Percentiles rank a stretch among this genome's conserved stretches.
phyloP scores from a whole-genome alignment of 2,797 vertebrate genomes.

The Astyanax mexicanus region DNA sequence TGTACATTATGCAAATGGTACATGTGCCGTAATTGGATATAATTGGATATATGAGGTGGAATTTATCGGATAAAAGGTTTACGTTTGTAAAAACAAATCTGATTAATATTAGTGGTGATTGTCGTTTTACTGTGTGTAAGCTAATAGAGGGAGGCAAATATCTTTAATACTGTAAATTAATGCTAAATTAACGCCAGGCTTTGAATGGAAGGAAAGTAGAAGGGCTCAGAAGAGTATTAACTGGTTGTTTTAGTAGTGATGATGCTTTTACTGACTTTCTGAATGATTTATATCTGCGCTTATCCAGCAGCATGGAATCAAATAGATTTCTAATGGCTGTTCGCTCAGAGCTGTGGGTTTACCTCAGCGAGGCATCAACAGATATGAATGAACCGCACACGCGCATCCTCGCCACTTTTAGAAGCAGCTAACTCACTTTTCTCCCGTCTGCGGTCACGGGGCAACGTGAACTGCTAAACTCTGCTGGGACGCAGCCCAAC shows the following conservation, averaged over 20 bases:
- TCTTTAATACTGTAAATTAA: neutral
- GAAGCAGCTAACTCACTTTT: slow-evolving; percentile 51
- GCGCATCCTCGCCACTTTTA: slow-evolving; percentile 52
- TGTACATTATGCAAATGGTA: neutral
- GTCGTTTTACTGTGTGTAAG: neutral
- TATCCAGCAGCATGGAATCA: slow-evolving; percentile 37
- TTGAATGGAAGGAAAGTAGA: slow-evolving; percentile 17
- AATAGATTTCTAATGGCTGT: slow-evolving; percentile 60
- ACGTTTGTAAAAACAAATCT: neutral
- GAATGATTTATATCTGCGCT: slow-evolving; percentile 50
- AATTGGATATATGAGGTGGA: neutral
- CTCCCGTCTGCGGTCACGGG: slow-evolving; percentile 50
- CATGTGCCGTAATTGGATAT: neutral
- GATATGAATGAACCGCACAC: slow-evolving; percentile 55
- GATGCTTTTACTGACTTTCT: slow-evolving; percentile 49
- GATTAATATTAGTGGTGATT: neutral
- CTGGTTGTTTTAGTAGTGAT: slow-evolving; percentile 16
- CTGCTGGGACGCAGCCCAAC: slow-evolving; percentile 55
- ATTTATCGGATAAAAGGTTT: neutral
- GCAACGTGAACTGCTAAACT: slow-evolving; percentile 57
- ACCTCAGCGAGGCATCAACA: slow-evolving; percentile 57
- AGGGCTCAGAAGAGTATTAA: slow-evolving; percentile 5
- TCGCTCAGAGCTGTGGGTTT: slow-evolving; percentile 46
- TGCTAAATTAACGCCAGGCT: slow-evolving; percentile 31
- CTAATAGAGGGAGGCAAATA: neutral